Conservation (phyloP, 2,797 vertebrate species). For the Buphagus erythrorhynchus region DNA sequence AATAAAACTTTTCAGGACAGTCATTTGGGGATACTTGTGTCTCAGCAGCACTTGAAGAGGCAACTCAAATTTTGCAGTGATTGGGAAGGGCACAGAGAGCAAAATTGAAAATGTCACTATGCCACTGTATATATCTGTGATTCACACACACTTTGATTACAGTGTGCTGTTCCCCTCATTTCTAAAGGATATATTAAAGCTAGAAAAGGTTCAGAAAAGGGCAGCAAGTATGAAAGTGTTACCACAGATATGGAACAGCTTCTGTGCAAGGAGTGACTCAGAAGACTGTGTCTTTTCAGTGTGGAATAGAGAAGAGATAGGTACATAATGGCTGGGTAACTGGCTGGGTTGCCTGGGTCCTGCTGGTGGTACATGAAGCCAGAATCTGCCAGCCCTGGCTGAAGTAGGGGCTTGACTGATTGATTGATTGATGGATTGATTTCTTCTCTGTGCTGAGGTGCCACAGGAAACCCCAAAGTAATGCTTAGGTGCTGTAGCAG, state of each 20-base stretch:
- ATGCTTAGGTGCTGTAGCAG: background rate
- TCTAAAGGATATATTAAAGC: background rate
- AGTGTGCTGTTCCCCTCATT: background rate
- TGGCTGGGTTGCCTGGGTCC: background rate
- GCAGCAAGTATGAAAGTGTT: background rate
- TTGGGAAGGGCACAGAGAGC: background rate
- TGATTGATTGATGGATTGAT: background rate
- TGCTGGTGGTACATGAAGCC: background rate
- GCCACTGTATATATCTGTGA: background rate
- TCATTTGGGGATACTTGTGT: slow-evolving; percentile 24
- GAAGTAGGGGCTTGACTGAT: background rate
- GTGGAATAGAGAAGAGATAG: background rate
- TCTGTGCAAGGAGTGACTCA: background rate
- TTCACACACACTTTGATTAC: background rate
- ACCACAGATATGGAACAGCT: background rate
- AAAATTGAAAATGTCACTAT: slow-evolving; percentile 31
- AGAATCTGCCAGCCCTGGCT: background rate
- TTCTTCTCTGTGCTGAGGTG: background rate
- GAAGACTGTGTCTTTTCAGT: background rate
- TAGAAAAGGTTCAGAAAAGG: slow-evolving; percentile 22
- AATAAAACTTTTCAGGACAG: background rate
- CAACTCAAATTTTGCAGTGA: slow-evolving; percentile 21
- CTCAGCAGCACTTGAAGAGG: background rate
- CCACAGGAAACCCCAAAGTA: background rate
- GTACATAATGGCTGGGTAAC: background rate